Evolutionary conservation across 2,113 vertebrate genomes (phyloP), one percentile per base, ranked within the genome.

Genomic region (Anseranas semipalmata): DNA sequence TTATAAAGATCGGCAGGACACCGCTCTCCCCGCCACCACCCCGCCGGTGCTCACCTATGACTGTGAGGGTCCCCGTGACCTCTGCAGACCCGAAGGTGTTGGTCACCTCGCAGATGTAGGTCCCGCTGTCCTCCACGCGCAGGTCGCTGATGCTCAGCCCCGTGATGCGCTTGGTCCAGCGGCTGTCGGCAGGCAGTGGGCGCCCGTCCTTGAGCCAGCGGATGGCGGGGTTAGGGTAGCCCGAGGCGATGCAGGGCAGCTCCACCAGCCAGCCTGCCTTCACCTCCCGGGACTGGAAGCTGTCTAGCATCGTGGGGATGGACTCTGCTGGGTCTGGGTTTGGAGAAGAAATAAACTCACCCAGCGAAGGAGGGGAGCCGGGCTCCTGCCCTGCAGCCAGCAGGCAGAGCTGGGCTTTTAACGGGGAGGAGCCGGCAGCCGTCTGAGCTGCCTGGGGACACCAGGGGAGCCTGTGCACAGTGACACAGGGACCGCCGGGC

Each of bases 61-160:
- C 98, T 0, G 98, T 99, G 96, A 99, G 98, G 96, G 98, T 98
- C 89, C 99, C 99, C 0, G 99, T 99, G 97, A 99, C 99, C 97
- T 99, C 99, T 85, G 99, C 98, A 10, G 99, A 99, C 85, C 99
- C 99, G 3, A 99, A 99, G 97, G 99, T 99, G 97, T 99, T 99
- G 96, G 99, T 99, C 97, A 99, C 99, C 97, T 99, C 99, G 68
- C 99, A 99, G 95, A 99, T 99, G 98, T 99, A 99, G 95, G 98
- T 99, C 50, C 99, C 99, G 1, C 99, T 99, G 98, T 99, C 99
- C 97, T 99, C 99, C 3, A 99, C 98, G 24, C 98, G 98, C 94
- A 99, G 97, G 95, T 99, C 99, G 4, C 98, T 99, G 98, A 99
- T 98, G 73, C 98, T 99, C 95, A 99, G 98, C 59, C 99, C 99